Conservation (phyloP, 92 coral and sea anemone genomes). For the Porites rus region DNA sequence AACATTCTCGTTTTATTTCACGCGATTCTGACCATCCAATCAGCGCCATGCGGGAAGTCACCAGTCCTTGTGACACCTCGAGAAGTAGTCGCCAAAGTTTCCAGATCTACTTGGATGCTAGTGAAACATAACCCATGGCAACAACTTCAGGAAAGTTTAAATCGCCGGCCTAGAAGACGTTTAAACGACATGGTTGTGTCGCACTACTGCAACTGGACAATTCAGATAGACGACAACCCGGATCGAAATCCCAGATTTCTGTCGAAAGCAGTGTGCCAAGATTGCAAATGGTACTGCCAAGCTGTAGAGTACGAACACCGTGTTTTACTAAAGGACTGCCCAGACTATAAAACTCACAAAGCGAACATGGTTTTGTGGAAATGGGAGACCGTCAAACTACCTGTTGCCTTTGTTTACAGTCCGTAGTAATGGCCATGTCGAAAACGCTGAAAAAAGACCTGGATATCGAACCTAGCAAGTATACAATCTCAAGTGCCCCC, state of each 20-base stretch:
- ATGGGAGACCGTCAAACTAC: slow-evolving; percentile 57
- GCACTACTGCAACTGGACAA: slow-evolving; percentile 34
- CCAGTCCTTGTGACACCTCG: background rate
- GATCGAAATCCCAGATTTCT: slow-evolving; percentile 54
- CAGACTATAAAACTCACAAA: slow-evolving; percentile 11
- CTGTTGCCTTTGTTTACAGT: slow-evolving; percentile 70
- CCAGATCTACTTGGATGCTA: slow-evolving; percentile 16
- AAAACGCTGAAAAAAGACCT: background rate
- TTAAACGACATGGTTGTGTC: background rate
- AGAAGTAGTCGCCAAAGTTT: slow-evolving; percentile 14
- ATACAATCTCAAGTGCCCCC: background rate
- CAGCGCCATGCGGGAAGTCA: slow-evolving; percentile 36
- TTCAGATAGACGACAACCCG: slow-evolving; percentile 16
- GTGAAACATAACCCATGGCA: background rate
- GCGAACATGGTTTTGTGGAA: slow-evolving; percentile 61
- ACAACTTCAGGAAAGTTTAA: background rate
- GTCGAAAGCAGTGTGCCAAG: slow-evolving; percentile 48
- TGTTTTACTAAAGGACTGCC: slow-evolving; percentile 67
- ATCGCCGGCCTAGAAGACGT: slow-evolving; percentile 20
- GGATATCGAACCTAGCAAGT: too few relatives aligned
- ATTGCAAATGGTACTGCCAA: slow-evolving; percentile 48
- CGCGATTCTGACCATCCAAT: background rate
- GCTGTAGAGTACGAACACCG: slow-evolving; percentile 55
- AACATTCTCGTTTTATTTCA: background rate
- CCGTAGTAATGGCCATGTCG: background rate